Conservation (phyloP, 2,888 invertebrate species). For the Mesoligia furuncula region DNA sequence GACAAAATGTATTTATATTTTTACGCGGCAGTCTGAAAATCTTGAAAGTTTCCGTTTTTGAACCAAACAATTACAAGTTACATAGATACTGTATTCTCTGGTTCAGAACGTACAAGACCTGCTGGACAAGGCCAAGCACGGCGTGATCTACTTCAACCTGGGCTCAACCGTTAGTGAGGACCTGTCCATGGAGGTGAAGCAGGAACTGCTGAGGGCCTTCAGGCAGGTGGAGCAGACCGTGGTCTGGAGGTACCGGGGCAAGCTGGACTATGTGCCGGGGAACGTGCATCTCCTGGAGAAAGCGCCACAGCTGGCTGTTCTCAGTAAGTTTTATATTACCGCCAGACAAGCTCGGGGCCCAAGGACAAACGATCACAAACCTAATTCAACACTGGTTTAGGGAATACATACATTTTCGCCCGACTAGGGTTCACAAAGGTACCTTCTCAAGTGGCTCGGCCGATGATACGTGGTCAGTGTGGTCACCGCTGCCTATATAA, state of each 20-base stretch:
- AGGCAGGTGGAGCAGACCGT: conserved; percentile 82
- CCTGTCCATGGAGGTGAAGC: conserved; percentile 73
- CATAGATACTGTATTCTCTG: background rate
- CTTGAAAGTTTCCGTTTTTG: background rate
- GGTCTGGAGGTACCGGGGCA: conserved; percentile 79
- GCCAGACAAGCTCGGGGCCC: too few species aligned
- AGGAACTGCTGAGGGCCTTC: conserved; percentile 78
- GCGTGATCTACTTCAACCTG: conserved; percentile 85
- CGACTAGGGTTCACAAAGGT: too few species aligned
- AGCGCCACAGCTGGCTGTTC: conserved; percentile 78
- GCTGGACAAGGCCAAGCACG: conserved; percentile 79
- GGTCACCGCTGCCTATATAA: too few species aligned
- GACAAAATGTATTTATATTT: background rate
- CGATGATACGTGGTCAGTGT: background rate
- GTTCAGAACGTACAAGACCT: conserved; percentile 78
- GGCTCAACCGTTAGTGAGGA: conserved; percentile 78
- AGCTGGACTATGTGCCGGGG: conserved; percentile 73
- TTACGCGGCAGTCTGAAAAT: too few species aligned
- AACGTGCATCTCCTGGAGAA: conserved; percentile 82
- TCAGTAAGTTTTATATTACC: conserved; percentile 70
- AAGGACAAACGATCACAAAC: background rate
- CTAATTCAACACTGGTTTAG: background rate
- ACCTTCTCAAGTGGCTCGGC: background rate
- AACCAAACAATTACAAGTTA: background rate
- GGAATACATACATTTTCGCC: too few species aligned